phyloP scores from a whole-genome alignment of 1,140 invertebrate genomes.

The Zaprionus lachaisei region DNA sequence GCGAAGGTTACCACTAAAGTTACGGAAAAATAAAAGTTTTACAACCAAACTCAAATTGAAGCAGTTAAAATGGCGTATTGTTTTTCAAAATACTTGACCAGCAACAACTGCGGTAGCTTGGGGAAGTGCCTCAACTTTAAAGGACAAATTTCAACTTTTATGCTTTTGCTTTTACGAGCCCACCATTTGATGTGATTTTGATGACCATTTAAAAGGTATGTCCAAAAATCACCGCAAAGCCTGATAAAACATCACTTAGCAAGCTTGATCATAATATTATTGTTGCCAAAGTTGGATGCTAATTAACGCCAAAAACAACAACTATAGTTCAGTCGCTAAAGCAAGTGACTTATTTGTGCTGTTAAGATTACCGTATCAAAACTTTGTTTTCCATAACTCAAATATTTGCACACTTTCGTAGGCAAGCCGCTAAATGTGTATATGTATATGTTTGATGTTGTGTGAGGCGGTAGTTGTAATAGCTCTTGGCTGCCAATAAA shows the following conservation, averaged over 20 bases:
- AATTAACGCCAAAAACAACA: slow-evolving; percentile 13
- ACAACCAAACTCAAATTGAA: slow-evolving; percentile 70
- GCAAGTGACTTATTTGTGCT: not conserved
- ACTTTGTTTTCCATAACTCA: slow-evolving; percentile 38
- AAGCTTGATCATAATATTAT: slow-evolving; percentile 11
- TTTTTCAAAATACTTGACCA: slow-evolving; percentile 67
- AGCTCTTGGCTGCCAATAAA: slow-evolving; percentile 27
- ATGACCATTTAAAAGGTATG: slow-evolving; percentile 31
- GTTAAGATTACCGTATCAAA: slow-evolving; percentile 13
- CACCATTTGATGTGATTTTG: slow-evolving; percentile 52
- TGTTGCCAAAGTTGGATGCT: slow-evolving; percentile 2
- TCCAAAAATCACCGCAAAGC: slow-evolving; percentile 23
- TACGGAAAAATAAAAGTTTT: slow-evolving; percentile 41
- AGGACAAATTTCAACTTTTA: slow-evolving; percentile 52
- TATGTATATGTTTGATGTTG: no score
- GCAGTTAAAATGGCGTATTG: slow-evolving; percentile 74
- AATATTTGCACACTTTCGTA: slow-evolving; percentile 61
- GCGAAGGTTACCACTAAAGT: slow-evolving; percentile 49
- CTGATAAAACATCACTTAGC: not conserved
- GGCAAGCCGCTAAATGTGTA: slow-evolving; percentile 21
- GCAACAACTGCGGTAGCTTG: not conserved
- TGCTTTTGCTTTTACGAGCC: slow-evolving; percentile 42
- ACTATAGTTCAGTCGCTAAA: not conserved
- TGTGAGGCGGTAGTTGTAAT: no score
- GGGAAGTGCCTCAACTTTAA: slow-evolving; percentile 43